Conservation (phyloP, 2,888 invertebrate genomes). For the Ptychoptera contaminata region DNA sequence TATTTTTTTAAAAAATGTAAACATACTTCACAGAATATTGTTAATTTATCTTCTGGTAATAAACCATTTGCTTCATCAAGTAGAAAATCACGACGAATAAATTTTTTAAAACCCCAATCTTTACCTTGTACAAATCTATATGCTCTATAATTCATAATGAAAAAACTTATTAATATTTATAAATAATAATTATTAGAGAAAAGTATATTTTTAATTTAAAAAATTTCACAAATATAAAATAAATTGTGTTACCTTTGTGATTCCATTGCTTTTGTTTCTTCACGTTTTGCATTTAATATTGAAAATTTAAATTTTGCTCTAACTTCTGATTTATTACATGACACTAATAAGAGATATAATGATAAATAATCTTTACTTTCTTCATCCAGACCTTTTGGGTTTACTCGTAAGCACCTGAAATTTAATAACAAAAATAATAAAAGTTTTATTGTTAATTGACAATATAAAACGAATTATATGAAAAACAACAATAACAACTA, state of each 20-base stretch:
- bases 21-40: conserved; percentile 89
- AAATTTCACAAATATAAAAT: not conserved
- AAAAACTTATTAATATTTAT: conserved; percentile 11
- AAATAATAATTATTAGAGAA: not conserved
- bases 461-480: not conserved
- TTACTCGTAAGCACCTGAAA: conserved; percentile 87
- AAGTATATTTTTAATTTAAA: not conserved
- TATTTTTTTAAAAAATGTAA: not conserved
- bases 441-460: no score
- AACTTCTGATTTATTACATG: conserved; percentile 99
- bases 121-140: conserved; percentile 99
- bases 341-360: conserved; percentile 94
- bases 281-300: conserved; percentile 98
- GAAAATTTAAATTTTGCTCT: conserved; percentile 99
- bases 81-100: conserved; percentile 95
- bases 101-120: conserved; percentile 99
- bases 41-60: conserved; percentile 95
- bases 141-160: conserved; percentile 41
- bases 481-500: not conserved
- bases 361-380: conserved; percentile 99
- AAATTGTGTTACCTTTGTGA: conserved; percentile 37
- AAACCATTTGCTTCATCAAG: conserved; percentile 98
- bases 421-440: not conserved
- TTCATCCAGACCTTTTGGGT: conserved; percentile 99
- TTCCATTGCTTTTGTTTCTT: conserved; percentile 99